phyloP scores from a whole-genome alignment of 53 echinoderm and acorn worm species.

The Arbacia lixula region DNA sequence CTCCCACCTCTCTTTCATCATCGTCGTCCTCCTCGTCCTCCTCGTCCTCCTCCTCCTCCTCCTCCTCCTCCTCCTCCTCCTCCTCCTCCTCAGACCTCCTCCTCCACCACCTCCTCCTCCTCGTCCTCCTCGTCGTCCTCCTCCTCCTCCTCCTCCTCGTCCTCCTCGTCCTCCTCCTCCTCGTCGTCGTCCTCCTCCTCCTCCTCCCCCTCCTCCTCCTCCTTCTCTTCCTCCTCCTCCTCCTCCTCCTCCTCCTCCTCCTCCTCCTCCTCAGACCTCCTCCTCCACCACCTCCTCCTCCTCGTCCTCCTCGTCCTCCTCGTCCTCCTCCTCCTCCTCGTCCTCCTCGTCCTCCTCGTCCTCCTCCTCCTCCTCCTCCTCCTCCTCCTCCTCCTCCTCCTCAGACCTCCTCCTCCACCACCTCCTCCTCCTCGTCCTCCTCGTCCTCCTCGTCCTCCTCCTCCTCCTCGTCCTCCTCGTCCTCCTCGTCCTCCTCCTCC shows the following conservation, averaged over 20 bases:
- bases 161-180: background rate
- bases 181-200: background rate
- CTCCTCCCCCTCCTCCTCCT: slow-evolving; percentile 2
- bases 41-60: background rate
- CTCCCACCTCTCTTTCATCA: background rate
- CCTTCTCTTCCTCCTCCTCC: background rate
- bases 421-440: background rate
- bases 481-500: background rate
- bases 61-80: background rate
- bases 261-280: background rate
- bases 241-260: background rate
- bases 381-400: background rate
- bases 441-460: background rate
- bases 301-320: background rate
- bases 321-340: background rate
- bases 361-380: background rate
- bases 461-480: background rate
- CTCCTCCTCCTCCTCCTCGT: background rate
- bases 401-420: background rate
- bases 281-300: background rate
- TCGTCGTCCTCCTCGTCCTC: background rate
- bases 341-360: background rate
- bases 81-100: background rate
- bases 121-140: background rate
- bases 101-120: background rate